Evolutionary conservation across 1,140 invertebrate species (phyloP), one percentile per base, ranked within the genome.

Genomic region (Aphidius gifuensis): DNA sequence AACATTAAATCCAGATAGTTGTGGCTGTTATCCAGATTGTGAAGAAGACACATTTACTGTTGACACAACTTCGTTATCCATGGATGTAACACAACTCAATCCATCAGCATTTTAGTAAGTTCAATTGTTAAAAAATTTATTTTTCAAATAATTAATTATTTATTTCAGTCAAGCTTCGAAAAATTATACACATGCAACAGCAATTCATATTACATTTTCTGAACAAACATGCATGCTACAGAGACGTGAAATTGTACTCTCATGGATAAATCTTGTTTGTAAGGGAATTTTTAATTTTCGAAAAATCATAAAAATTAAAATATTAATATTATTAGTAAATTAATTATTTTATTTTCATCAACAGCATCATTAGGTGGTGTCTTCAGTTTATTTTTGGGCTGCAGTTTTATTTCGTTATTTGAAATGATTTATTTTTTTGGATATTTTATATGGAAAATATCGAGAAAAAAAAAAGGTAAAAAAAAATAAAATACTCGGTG

Each of bases 171-270:
- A 77, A 16, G 70, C 80, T 6, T 69, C 75, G 32, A 59, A 80
- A 46, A 71, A 76, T 32, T 46, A 64, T 50, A 21, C 62, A 7
- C 84, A 87, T 58, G 76, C 79, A 38, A 86, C 85, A 6, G 71
- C 85, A 6, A 60, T 87, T n/a, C 85, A 87, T 64, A 77, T 88
- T 4, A 88, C 84, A 66, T 87, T 84, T 65, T 85, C 84, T 66
- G 84, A 85, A 66, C 69, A 87, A 46, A 80, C 86, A 51, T 82
- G 83, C 6, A 85, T 83, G 6, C 79, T 83, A 60, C 84, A 85
- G 66, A 76, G 85, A 21, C 83, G 82, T 48, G 85, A 86, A 60
- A 80, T 87, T 42, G 65, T 73, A 9, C 72, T 71, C 9, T 73
- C 71, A 53, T 78, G 77, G 76, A 74, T 78, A 16, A 76, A 77